These are phyloP conservation scores for Volucella bombylans DNA, from an alignment of 2,888 invertebrate genomes.

Conservation along the genomic window DNA sequence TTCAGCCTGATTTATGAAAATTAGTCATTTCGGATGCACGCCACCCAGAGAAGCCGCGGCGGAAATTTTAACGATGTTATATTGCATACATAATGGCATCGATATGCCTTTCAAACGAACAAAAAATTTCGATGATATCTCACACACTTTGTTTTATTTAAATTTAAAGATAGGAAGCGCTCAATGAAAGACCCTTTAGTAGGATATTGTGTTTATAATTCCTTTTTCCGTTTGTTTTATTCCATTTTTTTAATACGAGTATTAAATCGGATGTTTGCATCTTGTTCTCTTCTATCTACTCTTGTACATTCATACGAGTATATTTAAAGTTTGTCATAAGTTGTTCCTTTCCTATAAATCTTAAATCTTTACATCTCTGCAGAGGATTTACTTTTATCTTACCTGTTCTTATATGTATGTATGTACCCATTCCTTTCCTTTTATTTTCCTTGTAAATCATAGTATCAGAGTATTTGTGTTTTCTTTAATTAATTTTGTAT, in stretches of 20 bases:
- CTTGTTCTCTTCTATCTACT: neutral
- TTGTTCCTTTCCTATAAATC: constrained; percentile 1
- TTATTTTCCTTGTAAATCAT: constrained; percentile 49
- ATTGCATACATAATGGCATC: too few species aligned
- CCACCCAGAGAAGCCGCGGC: too few species aligned
- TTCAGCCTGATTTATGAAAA: too few species aligned
- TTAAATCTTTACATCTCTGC: neutral
- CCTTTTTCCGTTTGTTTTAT: neutral
- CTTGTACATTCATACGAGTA: neutral
- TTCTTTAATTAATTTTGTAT: constrained; percentile 66
- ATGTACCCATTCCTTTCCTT: neutral
- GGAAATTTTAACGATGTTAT: too few species aligned
- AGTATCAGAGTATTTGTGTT: constrained; percentile 60
- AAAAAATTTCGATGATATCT: too few species aligned
- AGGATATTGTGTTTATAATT: constrained; percentile 60
- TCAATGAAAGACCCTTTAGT: too few species aligned
- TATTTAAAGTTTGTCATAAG: constrained; percentile 25
- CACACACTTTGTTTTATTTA: too few species aligned
- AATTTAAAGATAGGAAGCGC: too few species aligned
- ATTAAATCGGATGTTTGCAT: constrained; percentile 3
- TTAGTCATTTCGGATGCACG: too few species aligned
- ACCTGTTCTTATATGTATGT: neutral
- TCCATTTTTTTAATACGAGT: constrained; percentile 19
- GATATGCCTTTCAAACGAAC: too few species aligned
- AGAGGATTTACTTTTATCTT: neutral